Evolutionary conservation across 2,888 invertebrate genomes (phyloP).

Genomic region (Andrena praecox): DNA sequence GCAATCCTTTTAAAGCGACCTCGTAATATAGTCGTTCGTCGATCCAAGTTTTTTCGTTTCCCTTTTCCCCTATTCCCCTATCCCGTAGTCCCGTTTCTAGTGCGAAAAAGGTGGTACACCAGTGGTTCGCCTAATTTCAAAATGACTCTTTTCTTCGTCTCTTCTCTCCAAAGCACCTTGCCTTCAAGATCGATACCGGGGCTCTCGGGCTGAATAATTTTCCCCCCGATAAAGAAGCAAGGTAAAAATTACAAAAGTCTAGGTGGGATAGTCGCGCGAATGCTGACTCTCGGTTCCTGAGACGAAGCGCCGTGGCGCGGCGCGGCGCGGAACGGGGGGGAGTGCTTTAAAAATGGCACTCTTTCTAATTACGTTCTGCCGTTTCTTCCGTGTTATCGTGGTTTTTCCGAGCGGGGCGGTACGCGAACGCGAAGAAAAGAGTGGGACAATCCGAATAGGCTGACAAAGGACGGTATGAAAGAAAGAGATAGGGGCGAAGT

Average conservation of each 20-base stretch:
- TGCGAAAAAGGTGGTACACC: neutral
- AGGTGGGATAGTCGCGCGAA: constrained; percentile 4
- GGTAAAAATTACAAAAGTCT: constrained; percentile 18
- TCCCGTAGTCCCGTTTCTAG: too few species aligned
- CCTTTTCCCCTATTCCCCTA: neutral
- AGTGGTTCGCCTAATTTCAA: constrained; percentile 47
- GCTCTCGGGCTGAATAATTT: neutral
- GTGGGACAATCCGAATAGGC: constrained; percentile 8
- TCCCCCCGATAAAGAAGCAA: neutral
- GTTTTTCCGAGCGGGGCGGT: constrained; percentile 26
- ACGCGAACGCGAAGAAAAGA: constrained; percentile 8
- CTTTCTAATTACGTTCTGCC: constrained; percentile 68
- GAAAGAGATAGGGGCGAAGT: constrained; percentile 10
- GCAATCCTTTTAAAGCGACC: neutral
- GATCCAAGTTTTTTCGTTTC: constrained; percentile 28
- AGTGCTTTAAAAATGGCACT: constrained; percentile 62
- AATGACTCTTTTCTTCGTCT: constrained; percentile 38
- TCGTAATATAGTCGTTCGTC: neutral
- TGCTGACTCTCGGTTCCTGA: constrained; percentile 42
- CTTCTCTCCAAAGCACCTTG: too few species aligned
- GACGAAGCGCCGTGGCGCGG: neutral
- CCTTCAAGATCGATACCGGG: neutral
- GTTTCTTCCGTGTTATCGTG: constrained; percentile 61
- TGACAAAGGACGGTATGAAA: neutral
- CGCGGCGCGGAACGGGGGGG: neutral